phyloP scores from a whole-genome alignment of 2,113 vertebrate species.

The Gambusia affinis region DNA sequence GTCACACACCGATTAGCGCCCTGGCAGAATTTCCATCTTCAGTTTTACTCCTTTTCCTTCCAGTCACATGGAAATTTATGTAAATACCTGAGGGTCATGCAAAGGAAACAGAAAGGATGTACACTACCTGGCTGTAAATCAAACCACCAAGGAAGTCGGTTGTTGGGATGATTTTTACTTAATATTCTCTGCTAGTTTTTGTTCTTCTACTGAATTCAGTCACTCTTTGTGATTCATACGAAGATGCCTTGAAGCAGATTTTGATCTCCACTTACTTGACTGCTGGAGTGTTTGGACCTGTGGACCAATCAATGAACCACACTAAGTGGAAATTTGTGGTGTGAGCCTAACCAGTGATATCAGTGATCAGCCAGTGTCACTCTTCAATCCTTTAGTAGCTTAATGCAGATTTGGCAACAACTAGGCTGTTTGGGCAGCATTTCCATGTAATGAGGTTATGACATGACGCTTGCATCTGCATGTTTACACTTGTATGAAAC shows the following conservation, averaged over 20 bases:
- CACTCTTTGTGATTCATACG: not conserved
- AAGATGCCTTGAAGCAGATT: not conserved
- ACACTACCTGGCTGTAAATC: conserved; percentile 6
- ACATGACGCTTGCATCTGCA: conserved; percentile 9
- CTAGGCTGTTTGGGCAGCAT: conserved; percentile 1
- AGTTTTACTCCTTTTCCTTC: conserved; percentile 5
- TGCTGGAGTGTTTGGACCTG: not conserved
- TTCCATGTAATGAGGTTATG: conserved; percentile 2
- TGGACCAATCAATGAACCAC: conserved; percentile 5
- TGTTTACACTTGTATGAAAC: not conserved
- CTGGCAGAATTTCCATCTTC: conserved; percentile 42
- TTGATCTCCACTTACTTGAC: conserved; percentile 7
- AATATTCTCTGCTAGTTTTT: not conserved
- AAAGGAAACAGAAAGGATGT: conserved; percentile 4
- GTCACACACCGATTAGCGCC: conserved; percentile 47
- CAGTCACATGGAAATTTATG: conserved; percentile 30
- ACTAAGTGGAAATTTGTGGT: conserved; percentile 60
- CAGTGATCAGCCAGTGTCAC: conserved; percentile 45
- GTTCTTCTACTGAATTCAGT: not conserved
- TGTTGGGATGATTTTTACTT: not conserved
- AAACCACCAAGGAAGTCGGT: not conserved
- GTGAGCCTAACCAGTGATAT: conserved; percentile 57
- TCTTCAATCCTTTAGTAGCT: conserved; percentile 55
- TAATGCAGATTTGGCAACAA: conserved; percentile 31
- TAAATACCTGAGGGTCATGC: conserved; percentile 10